These are phyloP conservation scores for Lophura nycthemera DNA, from an alignment of 2,113 vertebrate species.

Conservation along the genomic window DNA sequence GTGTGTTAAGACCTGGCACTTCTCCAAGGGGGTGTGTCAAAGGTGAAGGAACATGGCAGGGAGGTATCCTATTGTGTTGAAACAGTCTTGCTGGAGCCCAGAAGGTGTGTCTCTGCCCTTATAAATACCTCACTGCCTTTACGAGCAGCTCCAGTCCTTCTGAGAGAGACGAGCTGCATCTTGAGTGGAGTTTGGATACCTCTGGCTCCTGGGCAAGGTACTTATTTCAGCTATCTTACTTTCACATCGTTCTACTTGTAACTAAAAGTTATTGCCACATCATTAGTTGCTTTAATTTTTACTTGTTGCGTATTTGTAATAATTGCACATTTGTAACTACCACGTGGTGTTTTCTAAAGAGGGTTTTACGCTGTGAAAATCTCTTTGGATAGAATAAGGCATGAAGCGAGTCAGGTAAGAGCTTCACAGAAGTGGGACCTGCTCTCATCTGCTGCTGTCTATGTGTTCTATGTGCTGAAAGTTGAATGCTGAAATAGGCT, in stretches of 20 bases:
- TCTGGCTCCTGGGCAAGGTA: slow-evolving; percentile 42
- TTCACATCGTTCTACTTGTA: background rate
- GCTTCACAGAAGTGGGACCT: background rate
- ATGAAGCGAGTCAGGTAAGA: background rate
- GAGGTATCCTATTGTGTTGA: slow-evolving; percentile 58
- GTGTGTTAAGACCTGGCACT: slow-evolving; percentile 1
- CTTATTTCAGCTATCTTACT: background rate
- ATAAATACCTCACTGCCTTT: slow-evolving; percentile 66
- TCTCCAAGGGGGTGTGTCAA: slow-evolving; percentile 70
- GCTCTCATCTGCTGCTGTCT: background rate
- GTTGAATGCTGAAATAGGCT: background rate
- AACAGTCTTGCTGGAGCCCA: slow-evolving; percentile 40
- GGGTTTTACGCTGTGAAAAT: background rate
- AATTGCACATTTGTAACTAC: background rate
- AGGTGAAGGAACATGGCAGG: background rate
- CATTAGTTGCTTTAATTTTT: background rate
- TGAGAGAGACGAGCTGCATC: background rate
- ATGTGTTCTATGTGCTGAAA: background rate
- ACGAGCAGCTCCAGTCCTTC: background rate
- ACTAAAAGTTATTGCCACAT: background rate
- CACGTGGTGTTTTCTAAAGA: background rate
- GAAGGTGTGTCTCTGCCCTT: slow-evolving; percentile 79
- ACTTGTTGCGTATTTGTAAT: background rate
- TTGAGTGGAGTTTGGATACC: background rate
- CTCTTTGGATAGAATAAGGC: background rate